A percentile compares a stretch with the other conserved stretches of the same genome.
These are phyloP conservation scores for Drosophila saltans DNA, from an alignment of 1,140 invertebrate genomes.

Conservation along the genomic window DNA sequence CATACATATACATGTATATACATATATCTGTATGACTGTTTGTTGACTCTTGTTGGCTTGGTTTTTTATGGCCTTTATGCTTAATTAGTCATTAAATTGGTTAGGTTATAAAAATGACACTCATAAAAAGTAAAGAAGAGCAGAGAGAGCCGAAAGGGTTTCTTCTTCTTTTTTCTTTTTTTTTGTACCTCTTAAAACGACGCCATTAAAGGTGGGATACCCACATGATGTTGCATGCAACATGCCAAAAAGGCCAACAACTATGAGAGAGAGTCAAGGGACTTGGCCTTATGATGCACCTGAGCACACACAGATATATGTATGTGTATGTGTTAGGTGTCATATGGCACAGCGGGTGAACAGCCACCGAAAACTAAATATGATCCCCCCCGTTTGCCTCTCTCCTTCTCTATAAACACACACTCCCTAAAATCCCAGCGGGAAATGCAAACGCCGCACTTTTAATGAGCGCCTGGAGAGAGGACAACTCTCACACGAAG, in stretches of 20 bases:
- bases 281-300: constrained; percentile 48
- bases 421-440: constrained; percentile 67
- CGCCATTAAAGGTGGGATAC: constrained; percentile 60
- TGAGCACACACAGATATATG: constrained; percentile 49
- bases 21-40: not conserved
- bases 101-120: constrained; percentile 73
- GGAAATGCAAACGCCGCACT: constrained; percentile 69
- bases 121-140: constrained; percentile 52
- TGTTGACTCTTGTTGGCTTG: constrained; percentile 22
- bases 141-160: constrained; percentile 17
- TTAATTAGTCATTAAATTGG: constrained; percentile 77
- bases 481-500: not conserved
- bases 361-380: constrained; percentile 53
- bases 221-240: constrained; percentile 64
- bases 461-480: constrained; percentile 77
- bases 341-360: constrained; percentile 75
- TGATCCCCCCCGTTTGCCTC: not conserved
- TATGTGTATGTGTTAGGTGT: constrained; percentile 49
- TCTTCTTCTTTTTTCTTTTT: not conserved
- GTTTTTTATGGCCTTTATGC: constrained; percentile 67
- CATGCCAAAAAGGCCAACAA: constrained; percentile 57
- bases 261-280: not conserved
- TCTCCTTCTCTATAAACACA: not conserved
- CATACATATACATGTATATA: too few species aligned
- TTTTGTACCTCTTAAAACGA: constrained; percentile 67